phyloP scores from a whole-genome alignment of 1,140 invertebrate genomes.

The Drosophila micromelanica region DNA sequence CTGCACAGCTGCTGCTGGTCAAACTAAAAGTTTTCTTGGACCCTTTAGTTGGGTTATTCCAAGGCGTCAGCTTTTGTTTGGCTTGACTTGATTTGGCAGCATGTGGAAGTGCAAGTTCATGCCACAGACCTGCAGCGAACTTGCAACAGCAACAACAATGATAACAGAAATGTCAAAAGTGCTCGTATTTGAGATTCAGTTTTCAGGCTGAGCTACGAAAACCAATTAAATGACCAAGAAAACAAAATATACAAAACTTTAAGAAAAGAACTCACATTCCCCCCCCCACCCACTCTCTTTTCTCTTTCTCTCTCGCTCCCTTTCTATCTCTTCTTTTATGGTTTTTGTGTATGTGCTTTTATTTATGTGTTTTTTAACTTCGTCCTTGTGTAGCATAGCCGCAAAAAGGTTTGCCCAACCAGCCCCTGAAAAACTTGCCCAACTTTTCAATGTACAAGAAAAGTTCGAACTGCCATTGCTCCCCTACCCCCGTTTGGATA shows the following conservation, averaged over 20 bases:
- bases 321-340: not conserved
- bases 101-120: constrained; percentile 18
- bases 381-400: constrained; percentile 27
- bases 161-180: constrained; percentile 12
- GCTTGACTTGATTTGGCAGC: not conserved
- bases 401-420: constrained; percentile 34
- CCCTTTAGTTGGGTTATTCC: constrained; percentile 20
- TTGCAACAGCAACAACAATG: constrained; percentile 2
- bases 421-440: not conserved
- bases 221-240: constrained; percentile 54
- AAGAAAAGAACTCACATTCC: constrained; percentile 28
- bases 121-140: constrained; percentile 8
- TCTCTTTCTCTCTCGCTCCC: not conserved
- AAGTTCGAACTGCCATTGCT: constrained; percentile 22
- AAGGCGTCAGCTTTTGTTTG: constrained; percentile 8
- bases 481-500: constrained; percentile 9
- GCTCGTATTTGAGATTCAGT: constrained; percentile 21
- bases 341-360: not conserved
- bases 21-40: constrained; percentile 13
- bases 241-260: constrained; percentile 38
- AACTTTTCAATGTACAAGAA: constrained; percentile 9
- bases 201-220: constrained; percentile 28
- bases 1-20: constrained; percentile 29
- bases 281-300: not conserved
- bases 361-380: constrained; percentile 22